Base-by-base conservation (phyloP, 2,888 invertebrate genomes). In the Chrysolina oricalcia region DNA sequence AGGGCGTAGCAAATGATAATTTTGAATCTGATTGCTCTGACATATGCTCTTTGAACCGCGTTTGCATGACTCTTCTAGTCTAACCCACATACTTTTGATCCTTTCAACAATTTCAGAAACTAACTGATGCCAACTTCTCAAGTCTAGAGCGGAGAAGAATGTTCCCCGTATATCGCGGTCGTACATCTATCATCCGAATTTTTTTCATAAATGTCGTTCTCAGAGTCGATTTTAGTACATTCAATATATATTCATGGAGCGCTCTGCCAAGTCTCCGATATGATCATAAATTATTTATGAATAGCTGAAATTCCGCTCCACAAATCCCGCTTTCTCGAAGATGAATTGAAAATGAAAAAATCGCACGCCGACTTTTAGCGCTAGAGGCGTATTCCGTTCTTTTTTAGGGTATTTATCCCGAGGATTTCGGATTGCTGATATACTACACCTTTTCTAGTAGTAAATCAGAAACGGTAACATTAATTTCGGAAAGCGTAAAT, bases 251-350 rank as follows among this genome's bases (percentile, higher is more conserved):
- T 59, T 59, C 59, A 59, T 59, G 23, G 27, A 35, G n/a, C 35
- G 59, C 59, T 59, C 59, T 27, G 59, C 27, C 59, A 59, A 27
- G 27, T 59, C 59, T 59, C 35, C 59, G 59, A 69, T 64, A 70
- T 65, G 70, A 46, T 59, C 73, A 74, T 74, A 74, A 74, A 74
- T 74, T 70, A 74, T 74, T 69, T 74, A 74, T 74, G 73, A 74
- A 64, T 65, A 70, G 73, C 73, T 63, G 68, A 59, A 74, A 74
- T 70, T 74, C 73, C 50, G 63, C 73, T 56, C 65, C 65, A 53
- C 64, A 50, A 69, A 63, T 69, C 53, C 68, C 35, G 59, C 59
- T 59, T 59, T 59, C 59, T 59, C 59, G 27, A 59, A 59, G 59
- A 59, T 59, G 59, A 59, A 59, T 59, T 59, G 59, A 59, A 59